phyloP scores from a whole-genome alignment of 2,888 invertebrate species.

The Pyralis farinalis region DNA sequence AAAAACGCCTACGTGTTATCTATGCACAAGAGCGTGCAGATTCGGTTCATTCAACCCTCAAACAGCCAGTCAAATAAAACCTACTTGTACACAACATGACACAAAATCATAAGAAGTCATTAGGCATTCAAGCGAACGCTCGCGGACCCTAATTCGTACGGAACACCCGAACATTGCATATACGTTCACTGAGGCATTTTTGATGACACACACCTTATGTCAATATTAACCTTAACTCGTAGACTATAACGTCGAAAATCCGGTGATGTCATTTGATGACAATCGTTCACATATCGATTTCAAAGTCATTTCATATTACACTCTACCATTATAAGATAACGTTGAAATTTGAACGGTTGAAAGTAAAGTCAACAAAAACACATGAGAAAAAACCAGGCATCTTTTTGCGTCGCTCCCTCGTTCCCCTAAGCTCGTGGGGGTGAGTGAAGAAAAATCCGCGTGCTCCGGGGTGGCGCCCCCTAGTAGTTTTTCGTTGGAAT shows the following conservation, averaged over 20 bases:
- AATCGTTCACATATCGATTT: slow-evolving; percentile 61
- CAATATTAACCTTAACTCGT: slow-evolving; percentile 22
- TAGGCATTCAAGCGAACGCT: slow-evolving; percentile 62
- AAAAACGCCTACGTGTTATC: no score
- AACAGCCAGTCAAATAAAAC: slow-evolving; percentile 55
- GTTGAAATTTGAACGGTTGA: slow-evolving; percentile 26
- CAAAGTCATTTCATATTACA: slow-evolving; percentile 21
- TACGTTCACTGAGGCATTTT: slow-evolving; percentile 58
- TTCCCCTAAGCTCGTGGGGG: slow-evolving; percentile 56
- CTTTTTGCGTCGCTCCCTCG: slow-evolving; percentile 70
- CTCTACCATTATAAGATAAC: slow-evolving; percentile 15
- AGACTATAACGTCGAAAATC: slow-evolving; percentile 26
- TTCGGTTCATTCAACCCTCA: slow-evolving; percentile 43
- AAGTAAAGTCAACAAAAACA: slow-evolving; percentile 65
- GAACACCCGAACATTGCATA: slow-evolving; percentile 51
- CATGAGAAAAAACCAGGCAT: slow-evolving; percentile 70
- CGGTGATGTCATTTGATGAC: slow-evolving; percentile 32
- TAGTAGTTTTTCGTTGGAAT: slow-evolving; percentile 78
- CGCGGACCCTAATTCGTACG: slow-evolving; percentile 61
- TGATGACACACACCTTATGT: slow-evolving; percentile 22
- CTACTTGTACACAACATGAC: slow-evolving; percentile 67
- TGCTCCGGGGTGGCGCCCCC: slow-evolving; percentile 41
- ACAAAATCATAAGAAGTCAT: slow-evolving; percentile 78
- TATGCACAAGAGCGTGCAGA: neutral
- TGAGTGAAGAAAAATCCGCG: slow-evolving; percentile 68